These are phyloP conservation scores for Tympanuchus pallidicinctus DNA, from an alignment of 2,113 vertebrate genomes.

Conservation along the genomic window DNA sequence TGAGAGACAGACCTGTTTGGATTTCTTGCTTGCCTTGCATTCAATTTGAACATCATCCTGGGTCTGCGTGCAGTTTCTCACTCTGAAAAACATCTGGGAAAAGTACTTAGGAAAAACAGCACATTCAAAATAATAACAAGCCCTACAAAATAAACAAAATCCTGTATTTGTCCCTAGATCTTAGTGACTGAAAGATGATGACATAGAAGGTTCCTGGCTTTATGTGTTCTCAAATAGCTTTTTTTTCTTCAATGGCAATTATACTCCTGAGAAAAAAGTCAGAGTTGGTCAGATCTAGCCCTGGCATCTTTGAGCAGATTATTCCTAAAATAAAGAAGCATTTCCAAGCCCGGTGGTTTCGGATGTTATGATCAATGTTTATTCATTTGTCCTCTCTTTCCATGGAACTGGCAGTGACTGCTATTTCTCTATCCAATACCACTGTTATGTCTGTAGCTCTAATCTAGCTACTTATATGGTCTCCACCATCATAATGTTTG, in stretches of 20 bases:
- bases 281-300: neutral
- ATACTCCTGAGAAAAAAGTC: slow-evolving; percentile 14
- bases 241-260: slow-evolving; percentile 1
- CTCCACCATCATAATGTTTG: neutral
- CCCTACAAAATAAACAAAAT: neutral
- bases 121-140: slow-evolving; percentile 23
- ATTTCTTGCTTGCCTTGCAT: neutral
- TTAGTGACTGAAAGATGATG: neutral
- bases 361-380: slow-evolving; percentile 1
- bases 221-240: neutral
- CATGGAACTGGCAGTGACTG: slow-evolving; percentile 29
- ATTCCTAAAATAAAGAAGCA: slow-evolving; percentile 58
- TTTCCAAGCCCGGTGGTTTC: slow-evolving; percentile 59
- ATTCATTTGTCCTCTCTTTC: slow-evolving; percentile 38
- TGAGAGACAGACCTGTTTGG: neutral
- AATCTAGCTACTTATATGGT: slow-evolving; percentile 39
- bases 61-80: neutral
- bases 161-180: neutral
- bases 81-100: neutral
- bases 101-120: neutral
- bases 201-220: slow-evolving; percentile 1
- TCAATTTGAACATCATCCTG: neutral
- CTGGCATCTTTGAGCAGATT: slow-evolving; percentile 15
- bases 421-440: slow-evolving; percentile 42
- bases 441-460: slow-evolving; percentile 45